phyloP scores from a whole-genome alignment of 2,113 vertebrate species.

The Dicaeum eximium region DNA sequence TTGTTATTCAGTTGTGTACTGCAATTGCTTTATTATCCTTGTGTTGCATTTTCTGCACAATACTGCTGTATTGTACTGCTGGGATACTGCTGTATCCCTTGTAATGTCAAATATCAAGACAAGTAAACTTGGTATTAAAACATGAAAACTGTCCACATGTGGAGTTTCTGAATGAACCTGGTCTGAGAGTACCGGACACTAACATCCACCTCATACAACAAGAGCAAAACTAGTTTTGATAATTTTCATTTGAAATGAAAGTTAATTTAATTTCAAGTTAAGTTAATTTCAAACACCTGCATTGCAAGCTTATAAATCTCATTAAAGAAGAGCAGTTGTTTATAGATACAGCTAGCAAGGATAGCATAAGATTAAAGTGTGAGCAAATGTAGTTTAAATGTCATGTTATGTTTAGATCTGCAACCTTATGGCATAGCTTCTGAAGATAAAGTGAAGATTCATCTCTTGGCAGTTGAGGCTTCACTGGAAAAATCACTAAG shows the following conservation, averaged over 20 bases:
- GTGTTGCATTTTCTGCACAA: background rate
- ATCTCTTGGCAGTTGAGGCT: conserved; percentile 30
- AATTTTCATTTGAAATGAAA: background rate
- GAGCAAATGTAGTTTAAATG: background rate
- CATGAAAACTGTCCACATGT: background rate
- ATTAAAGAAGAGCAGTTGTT: background rate
- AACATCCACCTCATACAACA: background rate
- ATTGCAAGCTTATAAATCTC: background rate
- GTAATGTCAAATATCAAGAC: background rate
- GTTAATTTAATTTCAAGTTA: no score
- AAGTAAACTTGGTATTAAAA: background rate
- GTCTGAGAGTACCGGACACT: background rate
- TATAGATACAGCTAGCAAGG: background rate
- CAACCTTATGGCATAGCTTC: background rate
- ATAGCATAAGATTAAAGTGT: background rate
- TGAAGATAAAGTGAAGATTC: background rate
- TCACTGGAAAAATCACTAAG: background rate
- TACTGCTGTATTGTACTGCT: no score
- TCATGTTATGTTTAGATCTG: background rate
- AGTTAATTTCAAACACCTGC: conserved; percentile 30
- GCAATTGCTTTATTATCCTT: background rate
- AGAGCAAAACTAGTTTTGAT: conserved; percentile 28
- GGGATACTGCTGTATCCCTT: no score
- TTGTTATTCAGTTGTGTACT: background rate
- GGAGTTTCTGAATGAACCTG: background rate